Evolutionary conservation across 2,797 vertebrate species (phyloP).

Genomic region (Anguilla anguilla): DNA sequence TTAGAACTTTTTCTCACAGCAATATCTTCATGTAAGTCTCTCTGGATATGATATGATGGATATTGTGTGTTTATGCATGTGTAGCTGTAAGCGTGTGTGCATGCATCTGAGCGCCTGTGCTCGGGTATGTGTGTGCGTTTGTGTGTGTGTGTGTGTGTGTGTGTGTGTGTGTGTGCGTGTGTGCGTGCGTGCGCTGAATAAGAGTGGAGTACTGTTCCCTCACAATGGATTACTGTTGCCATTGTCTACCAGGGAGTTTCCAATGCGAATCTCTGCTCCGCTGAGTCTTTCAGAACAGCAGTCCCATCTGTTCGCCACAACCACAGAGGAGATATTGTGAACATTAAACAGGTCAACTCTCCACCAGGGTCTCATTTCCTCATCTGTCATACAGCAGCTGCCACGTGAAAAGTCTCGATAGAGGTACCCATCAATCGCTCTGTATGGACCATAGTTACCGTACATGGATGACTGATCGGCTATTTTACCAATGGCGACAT

Average conservation of each 20-base stretch:
- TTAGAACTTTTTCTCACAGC: not conserved
- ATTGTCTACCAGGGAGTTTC: conserved; percentile 14
- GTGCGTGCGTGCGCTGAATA: not conserved
- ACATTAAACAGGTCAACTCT: not conserved
- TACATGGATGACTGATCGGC: not conserved
- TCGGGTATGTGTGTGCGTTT: not conserved
- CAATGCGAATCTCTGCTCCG: conserved; percentile 25
- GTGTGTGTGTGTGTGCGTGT: not conserved
- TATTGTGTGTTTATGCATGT: not conserved
- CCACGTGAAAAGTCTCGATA: not conserved
- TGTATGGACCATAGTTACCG: not conserved
- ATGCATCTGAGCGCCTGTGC: no score
- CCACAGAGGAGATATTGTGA: not conserved
- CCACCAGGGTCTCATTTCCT: conserved; percentile 13
- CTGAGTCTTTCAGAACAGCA: conserved; percentile 4
- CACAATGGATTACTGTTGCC: conserved; percentile 10
- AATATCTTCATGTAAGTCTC: not conserved
- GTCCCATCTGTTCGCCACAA: conserved; percentile 18
- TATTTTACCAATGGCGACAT: not conserved
- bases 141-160: not conserved
- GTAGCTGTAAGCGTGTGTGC: not conserved
- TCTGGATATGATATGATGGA: no score
- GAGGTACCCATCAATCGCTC: conserved; percentile 5
- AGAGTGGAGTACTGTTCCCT: not conserved
- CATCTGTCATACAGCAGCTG: not conserved